These are phyloP conservation scores for Leuctra nigra DNA, from an alignment of 2,888 invertebrate genomes.

Conservation along the genomic window DNA sequence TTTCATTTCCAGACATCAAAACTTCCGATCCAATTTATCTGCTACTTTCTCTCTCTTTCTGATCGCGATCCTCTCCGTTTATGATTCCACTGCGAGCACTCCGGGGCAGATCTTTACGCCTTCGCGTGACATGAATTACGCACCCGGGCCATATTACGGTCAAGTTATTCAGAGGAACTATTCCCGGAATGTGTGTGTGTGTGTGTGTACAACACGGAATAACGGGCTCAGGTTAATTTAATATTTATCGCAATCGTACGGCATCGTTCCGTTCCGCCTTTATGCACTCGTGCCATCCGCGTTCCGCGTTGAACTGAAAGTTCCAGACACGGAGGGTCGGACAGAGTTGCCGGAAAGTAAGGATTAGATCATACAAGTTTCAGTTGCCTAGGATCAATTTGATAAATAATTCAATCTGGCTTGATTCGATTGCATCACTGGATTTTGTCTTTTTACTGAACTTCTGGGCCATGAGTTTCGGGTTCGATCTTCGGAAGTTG, in stretches of 20 bases:
- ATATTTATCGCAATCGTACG: background rate
- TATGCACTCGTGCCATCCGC: background rate
- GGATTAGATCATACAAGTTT: slow-evolving; percentile 7
- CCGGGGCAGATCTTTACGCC: too few species aligned
- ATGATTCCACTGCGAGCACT: too few species aligned
- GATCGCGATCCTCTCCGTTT: too few species aligned
- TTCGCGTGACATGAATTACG: background rate
- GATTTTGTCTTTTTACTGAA: slow-evolving; percentile 6
- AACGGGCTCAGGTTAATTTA: background rate
- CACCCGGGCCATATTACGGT: background rate
- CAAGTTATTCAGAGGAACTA: background rate
- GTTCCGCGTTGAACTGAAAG: too few species aligned
- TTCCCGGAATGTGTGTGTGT: slow-evolving; percentile 1
- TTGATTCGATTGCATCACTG: slow-evolving; percentile 3
- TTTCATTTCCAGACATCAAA: too few species aligned
- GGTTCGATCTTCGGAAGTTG: too few species aligned
- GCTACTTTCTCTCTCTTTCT: too few species aligned
- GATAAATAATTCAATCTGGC: background rate
- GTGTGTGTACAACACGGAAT: background rate
- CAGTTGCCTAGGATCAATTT: background rate
- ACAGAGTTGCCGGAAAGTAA: background rate
- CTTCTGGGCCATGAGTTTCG: too few species aligned
- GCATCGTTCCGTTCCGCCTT: background rate
- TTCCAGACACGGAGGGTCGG: too few species aligned
- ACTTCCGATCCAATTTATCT: too few species aligned